A percentile compares a stretch with the other conserved stretches of the same genome.
phyloP scores from a whole-genome alignment of 2,113 vertebrate species.

The Gymnogyps californianus region DNA sequence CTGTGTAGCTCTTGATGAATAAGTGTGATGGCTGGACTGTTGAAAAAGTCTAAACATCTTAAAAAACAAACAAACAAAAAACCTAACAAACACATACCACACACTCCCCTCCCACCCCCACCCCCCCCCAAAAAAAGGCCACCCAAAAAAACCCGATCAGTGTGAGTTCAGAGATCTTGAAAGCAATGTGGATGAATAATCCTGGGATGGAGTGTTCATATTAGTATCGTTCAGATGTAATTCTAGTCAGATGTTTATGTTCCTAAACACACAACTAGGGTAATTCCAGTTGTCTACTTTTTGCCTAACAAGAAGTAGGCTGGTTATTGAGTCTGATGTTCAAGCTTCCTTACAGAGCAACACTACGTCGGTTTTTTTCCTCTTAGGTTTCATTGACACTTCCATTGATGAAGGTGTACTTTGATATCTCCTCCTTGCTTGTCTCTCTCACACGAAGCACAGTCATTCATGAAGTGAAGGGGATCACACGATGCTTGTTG shows the following conservation, averaged over 20 bases:
- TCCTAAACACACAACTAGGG: background rate
- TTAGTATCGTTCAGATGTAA: background rate
- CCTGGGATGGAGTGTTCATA: background rate
- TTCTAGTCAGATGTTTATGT: background rate
- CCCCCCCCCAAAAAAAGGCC: background rate
- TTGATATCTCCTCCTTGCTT: conserved; percentile 87
- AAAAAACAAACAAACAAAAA: background rate
- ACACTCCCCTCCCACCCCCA: too few species aligned
- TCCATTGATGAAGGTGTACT: conserved; percentile 85
- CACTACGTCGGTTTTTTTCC: background rate
- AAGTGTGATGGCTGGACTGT: background rate
- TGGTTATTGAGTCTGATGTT: background rate
- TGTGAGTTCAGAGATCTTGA: background rate
- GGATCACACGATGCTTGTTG: conserved; percentile 89
- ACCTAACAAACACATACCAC: background rate
- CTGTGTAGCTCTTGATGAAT: background rate
- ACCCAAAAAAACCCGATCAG: background rate
- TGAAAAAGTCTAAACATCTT: background rate
- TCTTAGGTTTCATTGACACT: conserved; percentile 81
- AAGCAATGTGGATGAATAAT: background rate
- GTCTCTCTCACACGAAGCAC: conserved; percentile 76
- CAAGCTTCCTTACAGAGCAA: background rate
- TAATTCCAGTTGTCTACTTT: background rate
- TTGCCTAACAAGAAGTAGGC: background rate
- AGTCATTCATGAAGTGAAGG: conserved; percentile 84